Evolutionary conservation across 1,140 invertebrate species (phyloP), one percentile per base, ranked within the genome.

Genomic region (Drosophila tropicalis): DNA sequence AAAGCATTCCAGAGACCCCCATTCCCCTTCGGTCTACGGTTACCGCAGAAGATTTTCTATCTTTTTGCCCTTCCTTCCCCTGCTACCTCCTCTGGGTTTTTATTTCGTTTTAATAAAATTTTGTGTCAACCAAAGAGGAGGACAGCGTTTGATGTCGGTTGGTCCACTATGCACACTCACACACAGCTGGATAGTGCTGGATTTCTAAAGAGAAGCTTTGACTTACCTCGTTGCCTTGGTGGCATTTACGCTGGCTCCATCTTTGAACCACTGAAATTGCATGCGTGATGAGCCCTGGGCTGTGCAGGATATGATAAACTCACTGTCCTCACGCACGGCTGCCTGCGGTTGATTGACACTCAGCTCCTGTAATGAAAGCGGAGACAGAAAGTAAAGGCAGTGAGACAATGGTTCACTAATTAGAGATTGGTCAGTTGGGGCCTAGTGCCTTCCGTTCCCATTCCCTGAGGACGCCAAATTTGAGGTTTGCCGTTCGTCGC

Each of bases 241-340:
- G 72, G 94, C 94, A 90, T 97, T 96, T 64, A 97, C 94, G 68
- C 94, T 93, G 60, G 95, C 94, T 2, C 95, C 94, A 85, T 97
- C 96, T 90, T 97, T 97, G 93, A 95, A 96, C 96, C 96, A 97
- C 36, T 94, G 94, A 86, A 97, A 97, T 36, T 93, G 94, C 81
- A 96, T 95, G 40, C 94, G 93, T 2, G 95, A 94, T 63, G 96
- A 96, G 69, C 96, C 96, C 79, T 96, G 94, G 39, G 96, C 96
- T 55, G 94, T 93, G 82, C 96, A 97, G 56, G 95, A 95, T 73
- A 97, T 92, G 75, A 95, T 94, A 76, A 97, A 96, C 84, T 96
- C 95, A 70, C 95, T 95, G 15, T 94, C 95, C 84, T 96, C 94
- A 86, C 95, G 95, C 67, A 96, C 94, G 73, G 95, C 93, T 36